Conservation (phyloP, 2,888 invertebrate species). For the Alloplasta piceator region DNA sequence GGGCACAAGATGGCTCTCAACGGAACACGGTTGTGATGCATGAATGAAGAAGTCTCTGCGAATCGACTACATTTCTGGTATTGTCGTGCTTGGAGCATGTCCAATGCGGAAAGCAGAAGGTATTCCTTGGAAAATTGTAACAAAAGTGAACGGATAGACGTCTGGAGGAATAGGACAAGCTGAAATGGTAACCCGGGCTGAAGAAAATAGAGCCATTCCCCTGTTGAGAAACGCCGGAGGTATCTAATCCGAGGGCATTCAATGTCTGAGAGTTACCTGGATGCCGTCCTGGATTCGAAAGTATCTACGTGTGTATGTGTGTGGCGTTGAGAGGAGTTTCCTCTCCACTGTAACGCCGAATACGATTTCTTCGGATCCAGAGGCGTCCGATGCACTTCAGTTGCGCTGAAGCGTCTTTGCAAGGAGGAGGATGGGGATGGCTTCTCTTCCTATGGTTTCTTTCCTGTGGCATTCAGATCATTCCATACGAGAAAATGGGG, state of each 20-base stretch:
- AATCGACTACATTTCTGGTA: too few relatives aligned
- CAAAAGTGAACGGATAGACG: conserved; percentile 53
- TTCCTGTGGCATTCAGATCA: conserved; percentile 49
- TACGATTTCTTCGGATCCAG: conserved; percentile 26
- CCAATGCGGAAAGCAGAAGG: conserved; percentile 21
- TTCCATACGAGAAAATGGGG: conserved; percentile 47
- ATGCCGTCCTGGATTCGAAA: conserved; percentile 19
- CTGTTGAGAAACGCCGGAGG: conserved; percentile 32
- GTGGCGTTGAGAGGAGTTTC: conserved; percentile 32
- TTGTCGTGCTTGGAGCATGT: background rate
- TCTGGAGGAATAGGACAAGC: conserved; percentile 45
- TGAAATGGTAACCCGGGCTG: conserved; percentile 27
- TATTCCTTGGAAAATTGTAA: conserved; percentile 33
- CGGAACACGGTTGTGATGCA: too few relatives aligned
- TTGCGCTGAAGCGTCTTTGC: conserved; percentile 24
- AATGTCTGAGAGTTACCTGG: conserved; percentile 39
- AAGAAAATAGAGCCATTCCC: conserved; percentile 39
- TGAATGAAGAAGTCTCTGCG: too few relatives aligned
- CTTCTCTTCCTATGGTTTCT: background rate
- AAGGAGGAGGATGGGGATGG: too few relatives aligned
- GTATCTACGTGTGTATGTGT: background rate
- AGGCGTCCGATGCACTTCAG: conserved; percentile 39
- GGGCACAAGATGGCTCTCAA: too few relatives aligned
- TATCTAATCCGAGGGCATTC: conserved; percentile 60
- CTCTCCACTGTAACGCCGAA: conserved; percentile 15